Percentiles rank a stretch among this genome's conserved stretches.
Conservation (phyloP, 2,888 invertebrate genomes). For the Meta bourneti region DNA sequence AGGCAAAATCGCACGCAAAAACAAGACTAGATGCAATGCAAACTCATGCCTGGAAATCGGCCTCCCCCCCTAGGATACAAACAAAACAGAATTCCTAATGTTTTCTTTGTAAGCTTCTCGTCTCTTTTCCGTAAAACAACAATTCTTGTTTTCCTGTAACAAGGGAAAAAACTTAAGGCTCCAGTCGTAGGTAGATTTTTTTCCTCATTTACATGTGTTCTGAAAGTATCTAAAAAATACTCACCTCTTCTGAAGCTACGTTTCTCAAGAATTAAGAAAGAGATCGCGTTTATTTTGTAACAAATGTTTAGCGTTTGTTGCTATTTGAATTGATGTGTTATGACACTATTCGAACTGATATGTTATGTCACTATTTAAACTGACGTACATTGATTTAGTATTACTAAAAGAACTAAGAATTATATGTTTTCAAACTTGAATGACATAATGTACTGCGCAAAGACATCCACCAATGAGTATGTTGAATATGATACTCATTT, state of each 20-base stretch:
- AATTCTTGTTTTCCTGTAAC: constrained; percentile 26
- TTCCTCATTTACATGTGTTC: background rate
- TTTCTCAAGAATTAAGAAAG: background rate
- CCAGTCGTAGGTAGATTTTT: background rate
- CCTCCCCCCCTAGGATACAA: constrained; percentile 18
- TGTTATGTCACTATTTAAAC: background rate
- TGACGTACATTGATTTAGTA: background rate
- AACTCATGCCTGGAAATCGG: constrained; percentile 25
- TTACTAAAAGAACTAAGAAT: no score
- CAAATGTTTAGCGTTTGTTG: background rate
- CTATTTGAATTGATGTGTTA: background rate
- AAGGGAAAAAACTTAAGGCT: constrained; percentile 8
- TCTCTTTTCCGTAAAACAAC: constrained; percentile 35
- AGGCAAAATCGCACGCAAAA: constrained; percentile 54
- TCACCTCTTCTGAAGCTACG: background rate
- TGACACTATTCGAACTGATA: background rate
- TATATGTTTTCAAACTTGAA: no score
- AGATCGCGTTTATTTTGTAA: background rate
- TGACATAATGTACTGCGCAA: no score
- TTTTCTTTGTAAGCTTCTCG: constrained; percentile 54
- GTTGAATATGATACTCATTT: no score
- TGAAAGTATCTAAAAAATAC: background rate
- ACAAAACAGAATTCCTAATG: constrained; percentile 45
- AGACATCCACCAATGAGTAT: no score
- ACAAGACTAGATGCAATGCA: constrained; percentile 14